Conservation (phyloP, 2,888 invertebrate genomes). For the Kuschelorhynchus macadamiae region DNA sequence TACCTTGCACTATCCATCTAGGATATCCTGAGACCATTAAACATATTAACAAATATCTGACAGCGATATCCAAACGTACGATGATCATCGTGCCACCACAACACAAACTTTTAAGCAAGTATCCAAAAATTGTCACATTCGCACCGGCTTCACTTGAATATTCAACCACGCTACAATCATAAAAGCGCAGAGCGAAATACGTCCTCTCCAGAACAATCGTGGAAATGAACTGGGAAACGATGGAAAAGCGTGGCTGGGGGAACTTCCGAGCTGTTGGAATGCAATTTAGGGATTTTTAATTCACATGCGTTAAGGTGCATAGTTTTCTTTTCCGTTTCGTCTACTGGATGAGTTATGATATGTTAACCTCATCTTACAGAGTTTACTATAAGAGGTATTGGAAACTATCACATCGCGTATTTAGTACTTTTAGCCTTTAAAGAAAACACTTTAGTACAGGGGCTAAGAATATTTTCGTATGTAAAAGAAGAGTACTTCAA, state of each 20-base stretch:
- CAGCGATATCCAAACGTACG: constrained; percentile 15
- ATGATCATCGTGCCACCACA: neutral
- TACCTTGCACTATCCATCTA: neutral
- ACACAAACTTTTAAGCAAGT: too few relatives aligned
- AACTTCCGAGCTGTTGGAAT: constrained; percentile 24
- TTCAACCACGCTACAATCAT: constrained; percentile 27
- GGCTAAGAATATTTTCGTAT: too few relatives aligned
- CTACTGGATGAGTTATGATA: too few relatives aligned
- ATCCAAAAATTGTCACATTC: neutral
- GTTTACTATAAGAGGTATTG: too few relatives aligned
- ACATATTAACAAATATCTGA: constrained; percentile 23
- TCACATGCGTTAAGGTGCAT: constrained; percentile 41
- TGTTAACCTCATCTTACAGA: too few relatives aligned
- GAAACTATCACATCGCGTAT: too few relatives aligned
- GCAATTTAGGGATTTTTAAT: constrained; percentile 16
- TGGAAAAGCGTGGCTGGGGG: constrained; percentile 22
- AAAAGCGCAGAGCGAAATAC: constrained; percentile 23
- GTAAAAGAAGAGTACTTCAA: too few relatives aligned
- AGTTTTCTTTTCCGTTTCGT: neutral
- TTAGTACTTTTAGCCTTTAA: too few relatives aligned
- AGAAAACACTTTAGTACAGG: too few relatives aligned
- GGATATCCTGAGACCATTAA: constrained; percentile 14
- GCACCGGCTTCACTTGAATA: neutral
- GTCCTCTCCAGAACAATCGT: constrained; percentile 8
- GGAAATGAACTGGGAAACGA: constrained; percentile 30